A percentile compares a stretch with the other conserved stretches of the same genome.
phyloP scores from a whole-genome alignment of 2,113 vertebrate species.

The Arvicanthis niloticus region DNA sequence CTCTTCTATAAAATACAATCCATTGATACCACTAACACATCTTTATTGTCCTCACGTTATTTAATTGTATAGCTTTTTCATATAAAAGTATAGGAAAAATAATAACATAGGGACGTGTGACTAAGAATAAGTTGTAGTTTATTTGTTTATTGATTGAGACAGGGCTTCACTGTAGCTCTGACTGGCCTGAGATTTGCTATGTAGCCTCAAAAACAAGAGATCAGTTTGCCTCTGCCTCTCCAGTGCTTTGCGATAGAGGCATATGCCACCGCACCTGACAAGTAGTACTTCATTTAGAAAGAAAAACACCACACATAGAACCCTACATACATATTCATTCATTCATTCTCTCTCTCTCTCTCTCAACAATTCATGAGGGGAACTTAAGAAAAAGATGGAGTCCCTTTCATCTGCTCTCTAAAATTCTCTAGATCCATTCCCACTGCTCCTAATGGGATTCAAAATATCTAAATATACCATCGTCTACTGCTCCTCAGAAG shows the following conservation, averaged over 20 bases:
- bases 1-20: not conserved
- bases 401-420: not conserved
- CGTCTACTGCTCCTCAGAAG: not conserved
- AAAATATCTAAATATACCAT: constrained; percentile 10
- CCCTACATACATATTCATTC: not conserved
- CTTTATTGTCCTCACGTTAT: constrained; percentile 9
- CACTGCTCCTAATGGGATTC: not conserved
- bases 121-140: not conserved
- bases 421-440: not conserved
- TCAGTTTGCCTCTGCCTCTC: not conserved
- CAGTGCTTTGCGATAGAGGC: not conserved
- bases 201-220: not conserved
- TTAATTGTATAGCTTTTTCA: constrained; percentile 27
- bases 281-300: not conserved
- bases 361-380: not conserved
- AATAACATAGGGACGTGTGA: not conserved
- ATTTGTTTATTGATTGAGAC: not conserved
- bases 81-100: constrained; percentile 10
- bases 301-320: not conserved
- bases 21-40: not conserved
- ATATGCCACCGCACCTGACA: not conserved
- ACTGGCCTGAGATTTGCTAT: not conserved
- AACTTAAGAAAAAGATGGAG: constrained; percentile 14
- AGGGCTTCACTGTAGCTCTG: not conserved
- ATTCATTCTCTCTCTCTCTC: too few relatives aligned